Evolutionary conservation across 2,797 vertebrate species (phyloP), one percentile per base, ranked within the genome.

Genomic region (Saxicola maurus): DNA sequence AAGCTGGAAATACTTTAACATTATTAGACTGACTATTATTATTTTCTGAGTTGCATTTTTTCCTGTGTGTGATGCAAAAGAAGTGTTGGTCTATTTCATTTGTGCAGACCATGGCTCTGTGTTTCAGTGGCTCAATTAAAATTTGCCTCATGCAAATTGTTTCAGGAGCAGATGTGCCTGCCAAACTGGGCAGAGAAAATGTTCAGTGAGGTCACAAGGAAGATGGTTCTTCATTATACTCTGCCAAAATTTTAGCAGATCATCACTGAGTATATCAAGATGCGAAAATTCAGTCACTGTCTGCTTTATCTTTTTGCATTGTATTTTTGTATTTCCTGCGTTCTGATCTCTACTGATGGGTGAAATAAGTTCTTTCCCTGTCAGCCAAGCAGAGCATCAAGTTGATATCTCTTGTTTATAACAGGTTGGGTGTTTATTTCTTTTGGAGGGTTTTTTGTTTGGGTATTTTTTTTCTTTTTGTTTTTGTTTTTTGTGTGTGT

Each of bases 111-210:
- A 35, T 49, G 49, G 43, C 49, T 95, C 33, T 87, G 75, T 91
- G 55, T 94, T 93, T 94, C 85, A 78, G 73, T 73, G 66, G 67
- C 62, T 92, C 79, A 89, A 92, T 92, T 95, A 93, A 94, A 92
- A 95, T 85, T 90, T 82, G 69, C 72, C 37, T 94, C 74, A 91
- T 95, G 86, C 59, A 91, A 69, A 91, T 91, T 90, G 28, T 92
- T 92, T 52, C 38, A 82, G 79, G 62, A 94, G 82, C 93, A 95
- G 82, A 93, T 95, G 90, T 80, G 90, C 87, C 71, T 95, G 91
- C 92, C 85, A 91, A 93, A 79, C 92, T 93, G 87, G 93, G 87
- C 77, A 90, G 82, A 82, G 81, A 81, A 93, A 92, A 87, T 86
- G 88, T 81, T 51, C 75, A 69, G 55, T 4, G 56, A 91, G 92